phyloP scores from a whole-genome alignment of 2,888 invertebrate species.

The Catocala fraxini region DNA sequence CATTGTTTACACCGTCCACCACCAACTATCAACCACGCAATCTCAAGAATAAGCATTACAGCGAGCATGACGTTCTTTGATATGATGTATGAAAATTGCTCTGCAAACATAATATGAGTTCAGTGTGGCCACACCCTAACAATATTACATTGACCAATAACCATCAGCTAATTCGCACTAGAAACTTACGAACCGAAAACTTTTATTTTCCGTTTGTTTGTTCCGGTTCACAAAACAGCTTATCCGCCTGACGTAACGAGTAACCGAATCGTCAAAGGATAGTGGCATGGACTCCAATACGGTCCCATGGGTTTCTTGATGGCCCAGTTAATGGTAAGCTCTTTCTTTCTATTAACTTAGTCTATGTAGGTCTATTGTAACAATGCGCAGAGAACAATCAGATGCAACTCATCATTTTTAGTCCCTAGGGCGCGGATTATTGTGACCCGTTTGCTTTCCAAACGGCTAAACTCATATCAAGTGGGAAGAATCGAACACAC shows the following conservation, averaged over 20 bases:
- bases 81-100: too few relatives aligned
- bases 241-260: slow-evolving; percentile 25
- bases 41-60: too few relatives aligned
- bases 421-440: too few relatives aligned
- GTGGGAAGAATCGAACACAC: too few relatives aligned
- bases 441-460: too few relatives aligned
- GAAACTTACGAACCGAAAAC: slow-evolving; percentile 12
- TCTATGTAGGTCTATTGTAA: neutral
- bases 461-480: too few relatives aligned
- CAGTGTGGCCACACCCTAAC: neutral
- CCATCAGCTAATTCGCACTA: slow-evolving; percentile 14
- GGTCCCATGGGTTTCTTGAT: slow-evolving; percentile 13
- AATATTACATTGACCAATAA: slow-evolving; percentile 2
- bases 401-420: too few relatives aligned
- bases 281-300: slow-evolving; percentile 1
- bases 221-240: slow-evolving; percentile 28
- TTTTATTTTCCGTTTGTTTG: slow-evolving; percentile 15
- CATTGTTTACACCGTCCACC: too few relatives aligned
- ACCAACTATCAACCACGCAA: too few relatives aligned
- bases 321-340: slow-evolving; percentile 4
- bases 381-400: too few relatives aligned
- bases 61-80: too few relatives aligned
- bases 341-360: slow-evolving; percentile 1
- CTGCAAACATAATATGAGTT: neutral
- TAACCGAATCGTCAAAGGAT: slow-evolving; percentile 9